Percentiles rank a stretch among this genome's conserved stretches.
phyloP scores from a whole-genome alignment of 2,113 vertebrate genomes.

The Podiceps cristatus region DNA sequence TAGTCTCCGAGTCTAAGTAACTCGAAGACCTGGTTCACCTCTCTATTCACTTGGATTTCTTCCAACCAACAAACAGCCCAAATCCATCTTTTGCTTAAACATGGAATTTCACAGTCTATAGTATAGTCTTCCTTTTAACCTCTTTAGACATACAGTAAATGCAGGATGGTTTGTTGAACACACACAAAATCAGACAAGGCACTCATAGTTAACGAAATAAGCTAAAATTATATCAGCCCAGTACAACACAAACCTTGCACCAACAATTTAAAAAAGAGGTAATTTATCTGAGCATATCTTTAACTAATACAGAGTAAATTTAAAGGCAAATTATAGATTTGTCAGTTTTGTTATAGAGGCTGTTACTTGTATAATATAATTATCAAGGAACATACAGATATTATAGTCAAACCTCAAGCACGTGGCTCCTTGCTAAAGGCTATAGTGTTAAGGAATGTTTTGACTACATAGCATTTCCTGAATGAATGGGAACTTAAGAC shows the following conservation, averaged over 20 bases:
- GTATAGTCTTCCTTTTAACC: background rate
- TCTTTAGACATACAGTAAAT: background rate
- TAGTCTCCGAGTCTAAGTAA: background rate
- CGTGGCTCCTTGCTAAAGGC: background rate
- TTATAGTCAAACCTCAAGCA: background rate
- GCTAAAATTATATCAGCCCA: background rate
- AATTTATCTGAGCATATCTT: constrained; percentile 21
- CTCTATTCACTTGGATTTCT: background rate
- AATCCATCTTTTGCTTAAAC: background rate
- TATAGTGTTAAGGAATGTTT: background rate
- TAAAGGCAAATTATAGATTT: background rate
- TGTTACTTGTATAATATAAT: constrained; percentile 21
- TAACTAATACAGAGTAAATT: background rate
- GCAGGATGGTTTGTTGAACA: background rate
- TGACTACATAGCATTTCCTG: background rate
- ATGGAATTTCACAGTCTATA: background rate
- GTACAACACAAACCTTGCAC: background rate
- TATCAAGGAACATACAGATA: background rate
- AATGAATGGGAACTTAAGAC: background rate
- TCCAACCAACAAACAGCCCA: background rate
- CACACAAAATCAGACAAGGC: background rate
- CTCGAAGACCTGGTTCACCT: background rate
- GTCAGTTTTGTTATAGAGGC: background rate
- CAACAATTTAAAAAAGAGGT: background rate
- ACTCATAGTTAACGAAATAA: background rate